A percentile compares a stretch with the other conserved stretches of the same genome.
Conservation (phyloP, 2,797 vertebrate genomes). For the Tenualosa ilisha region DNA sequence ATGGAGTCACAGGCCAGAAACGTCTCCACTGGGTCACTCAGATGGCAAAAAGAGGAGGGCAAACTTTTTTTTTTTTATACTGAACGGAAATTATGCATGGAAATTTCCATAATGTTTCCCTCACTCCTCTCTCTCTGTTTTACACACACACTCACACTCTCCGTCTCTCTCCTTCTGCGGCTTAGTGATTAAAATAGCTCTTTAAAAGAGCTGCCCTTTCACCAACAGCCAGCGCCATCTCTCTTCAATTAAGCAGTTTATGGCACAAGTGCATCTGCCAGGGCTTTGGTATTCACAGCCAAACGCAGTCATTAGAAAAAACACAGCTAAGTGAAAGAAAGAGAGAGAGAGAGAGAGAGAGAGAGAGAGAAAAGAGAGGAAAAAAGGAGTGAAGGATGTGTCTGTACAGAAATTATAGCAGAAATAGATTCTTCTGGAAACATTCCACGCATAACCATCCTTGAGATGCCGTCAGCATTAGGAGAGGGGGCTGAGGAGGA, state of each 20-base stretch:
- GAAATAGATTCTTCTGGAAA: constrained; percentile 13
- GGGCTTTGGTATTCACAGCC: constrained; percentile 11
- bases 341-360: no score
- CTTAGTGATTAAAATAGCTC: constrained; percentile 26
- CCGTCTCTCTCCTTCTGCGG: neutral
- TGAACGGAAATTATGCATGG: neutral
- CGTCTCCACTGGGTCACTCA: neutral
- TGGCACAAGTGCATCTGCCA: neutral
- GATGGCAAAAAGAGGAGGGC: neutral
- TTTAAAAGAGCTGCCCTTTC: constrained; percentile 17
- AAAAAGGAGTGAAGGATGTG: neutral
- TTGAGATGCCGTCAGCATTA: neutral
- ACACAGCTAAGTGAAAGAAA: neutral
- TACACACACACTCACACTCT: no score
- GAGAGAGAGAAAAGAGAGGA: neutral
- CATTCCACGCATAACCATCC: neutral
- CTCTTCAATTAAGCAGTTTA: constrained; percentile 23
- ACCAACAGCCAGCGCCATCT: neutral
- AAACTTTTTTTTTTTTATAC: neutral
- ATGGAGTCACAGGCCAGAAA: neutral
- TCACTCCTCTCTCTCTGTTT: neutral
- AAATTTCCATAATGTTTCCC: neutral
- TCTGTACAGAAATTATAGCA: neutral
- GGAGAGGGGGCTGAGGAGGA: neutral
- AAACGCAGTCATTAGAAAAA: neutral